Evolutionary conservation across 2,888 invertebrate species (phyloP), one percentile per base, ranked within the genome.

Genomic region (Diarsia brunnea): DNA sequence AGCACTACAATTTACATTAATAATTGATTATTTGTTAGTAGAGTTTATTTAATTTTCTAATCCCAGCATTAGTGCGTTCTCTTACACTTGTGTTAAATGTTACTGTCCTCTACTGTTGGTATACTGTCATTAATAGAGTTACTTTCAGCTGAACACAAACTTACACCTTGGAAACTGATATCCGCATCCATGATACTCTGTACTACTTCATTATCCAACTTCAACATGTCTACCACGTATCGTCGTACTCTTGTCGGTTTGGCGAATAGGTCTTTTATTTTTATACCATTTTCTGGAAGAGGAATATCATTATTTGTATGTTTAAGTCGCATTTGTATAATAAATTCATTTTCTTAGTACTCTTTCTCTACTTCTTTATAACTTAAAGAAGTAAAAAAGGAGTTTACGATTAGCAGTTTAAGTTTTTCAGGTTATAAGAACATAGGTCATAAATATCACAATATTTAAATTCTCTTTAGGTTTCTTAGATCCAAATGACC

Each of bases 81-180:
- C 12, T 27, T 16, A 4, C 31, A 43, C 19, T 65, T 53, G 14
- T 58, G 31, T 82, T 78, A 47, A 58, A 24, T 31, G n/a, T 64
- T 67, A 64, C n/a, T 51, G 21, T 66, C n/a, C 24, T 47, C 21
- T 53, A 65, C 51, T 47, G 21, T n/a, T 11, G 19, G 10, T 47
- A 68, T 21, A 49, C 43, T 21, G n/a, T n/a, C 16, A 66, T 60
- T 68, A 58, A 51, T 53, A 68, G 47, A 61, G 84, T 73, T 84
- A 81, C 53, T 77, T 67, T 43, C 61, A 51, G 63, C 38, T 61
- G 21, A 69, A 72, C 72, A 73, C 72, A 81, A 86, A 95, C 97
- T 96, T 92, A 97, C 97, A 80, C 97, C 96, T 93, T 95, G 93
- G 7, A 97, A 93, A 85, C 94, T 96, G 16, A 97, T 90, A 16